phyloP scores from a whole-genome alignment of 2,888 invertebrate genomes.

The Drepana falcataria region DNA sequence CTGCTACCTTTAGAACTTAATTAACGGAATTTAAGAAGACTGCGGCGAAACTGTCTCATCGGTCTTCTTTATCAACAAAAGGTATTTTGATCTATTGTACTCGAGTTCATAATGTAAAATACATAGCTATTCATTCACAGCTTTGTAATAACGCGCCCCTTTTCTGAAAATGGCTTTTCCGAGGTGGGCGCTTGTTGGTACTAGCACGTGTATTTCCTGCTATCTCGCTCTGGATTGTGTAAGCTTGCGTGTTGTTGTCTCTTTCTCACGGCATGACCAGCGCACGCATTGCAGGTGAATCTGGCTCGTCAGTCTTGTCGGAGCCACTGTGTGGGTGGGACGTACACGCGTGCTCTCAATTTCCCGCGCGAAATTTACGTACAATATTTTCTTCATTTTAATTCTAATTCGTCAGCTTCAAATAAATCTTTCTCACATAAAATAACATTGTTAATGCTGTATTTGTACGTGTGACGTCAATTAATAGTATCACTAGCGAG shows the following conservation, averaged over 20 bases:
- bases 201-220: conserved; percentile 61
- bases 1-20: conserved; percentile 28
- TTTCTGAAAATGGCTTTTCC: conserved; percentile 61
- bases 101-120: conserved; percentile 58
- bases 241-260: conserved; percentile 25
- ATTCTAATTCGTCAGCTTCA: conserved; percentile 21
- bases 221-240: conserved; percentile 33
- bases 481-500: conserved; percentile 37
- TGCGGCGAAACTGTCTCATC: conserved; percentile 39
- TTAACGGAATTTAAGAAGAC: conserved; percentile 36
- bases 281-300: conserved; percentile 77
- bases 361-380: conserved; percentile 76
- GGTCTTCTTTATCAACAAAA: conserved; percentile 53
- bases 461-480: conserved; percentile 47
- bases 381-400: conserved; percentile 21
- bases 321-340: conserved; percentile 48
- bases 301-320: conserved; percentile 52
- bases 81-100: conserved; percentile 54
- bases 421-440: conserved; percentile 16
- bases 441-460: conserved; percentile 14
- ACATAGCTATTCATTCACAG: conserved; percentile 61
- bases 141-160: conserved; percentile 65
- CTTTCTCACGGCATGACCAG: conserved; percentile 50
- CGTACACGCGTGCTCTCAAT: conserved; percentile 32
- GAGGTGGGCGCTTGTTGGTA: conserved; percentile 33